Evolutionary conservation across 2,113 vertebrate genomes (phyloP).

Genomic region (Chionomys nivalis): DNA sequence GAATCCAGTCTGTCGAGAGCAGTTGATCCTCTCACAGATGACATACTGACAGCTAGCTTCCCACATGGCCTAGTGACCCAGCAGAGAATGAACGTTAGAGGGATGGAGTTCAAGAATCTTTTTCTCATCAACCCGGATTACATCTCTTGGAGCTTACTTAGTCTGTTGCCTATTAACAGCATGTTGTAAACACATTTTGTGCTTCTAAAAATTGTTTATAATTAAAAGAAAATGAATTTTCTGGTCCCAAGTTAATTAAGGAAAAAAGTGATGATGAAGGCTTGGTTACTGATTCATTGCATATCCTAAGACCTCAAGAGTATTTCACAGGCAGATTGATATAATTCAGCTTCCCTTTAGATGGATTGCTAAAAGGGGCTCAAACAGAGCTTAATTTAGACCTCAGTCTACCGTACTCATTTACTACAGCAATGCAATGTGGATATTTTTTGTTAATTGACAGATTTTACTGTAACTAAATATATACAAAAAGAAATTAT

Average conservation of each 20-base stretch:
- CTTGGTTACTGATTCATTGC: constrained; percentile 29
- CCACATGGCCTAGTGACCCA: not conserved
- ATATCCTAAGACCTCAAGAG: constrained; percentile 13
- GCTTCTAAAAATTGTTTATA: constrained; percentile 58
- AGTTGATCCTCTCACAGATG: constrained; percentile 1
- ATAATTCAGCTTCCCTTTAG: not conserved
- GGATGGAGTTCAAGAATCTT: constrained; percentile 3
- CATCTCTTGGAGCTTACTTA: constrained; percentile 16
- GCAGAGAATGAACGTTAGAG: not conserved
- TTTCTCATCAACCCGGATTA: constrained; percentile 43
- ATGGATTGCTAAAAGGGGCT: not conserved
- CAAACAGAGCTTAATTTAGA: constrained; percentile 57
- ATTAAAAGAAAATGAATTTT: constrained; percentile 65
- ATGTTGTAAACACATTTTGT: constrained; percentile 73
- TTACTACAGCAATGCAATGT: not conserved
- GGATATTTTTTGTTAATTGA: constrained; percentile 36
- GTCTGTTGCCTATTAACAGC: constrained; percentile 63
- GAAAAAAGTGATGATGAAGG: constrained; percentile 56
- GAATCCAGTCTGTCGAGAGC: constrained; percentile 13
- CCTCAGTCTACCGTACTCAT: constrained; percentile 36
- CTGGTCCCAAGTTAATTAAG: constrained; percentile 55
- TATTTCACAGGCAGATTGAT: constrained; percentile 41
- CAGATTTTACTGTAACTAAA: constrained; percentile 59
- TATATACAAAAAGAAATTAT: constrained; percentile 28
- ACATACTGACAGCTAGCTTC: constrained; percentile 4